Evolutionary conservation across 2,113 vertebrate genomes (phyloP).

Genomic region (Cettia cetti): DNA sequence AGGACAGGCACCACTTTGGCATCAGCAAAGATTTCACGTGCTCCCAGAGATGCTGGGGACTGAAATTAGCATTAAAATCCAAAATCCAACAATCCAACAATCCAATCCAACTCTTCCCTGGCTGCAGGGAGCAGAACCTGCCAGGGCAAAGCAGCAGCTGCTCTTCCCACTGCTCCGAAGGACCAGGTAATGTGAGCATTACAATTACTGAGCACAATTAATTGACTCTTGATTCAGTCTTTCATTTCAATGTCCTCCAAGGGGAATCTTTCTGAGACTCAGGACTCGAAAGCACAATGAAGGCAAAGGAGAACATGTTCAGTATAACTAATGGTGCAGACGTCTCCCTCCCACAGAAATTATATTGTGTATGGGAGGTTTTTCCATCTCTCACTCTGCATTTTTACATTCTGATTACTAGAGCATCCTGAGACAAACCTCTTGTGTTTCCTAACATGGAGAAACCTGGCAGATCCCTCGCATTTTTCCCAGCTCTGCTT

Average conservation of each 20-base stretch:
- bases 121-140: neutral
- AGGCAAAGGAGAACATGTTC: constrained; percentile 14
- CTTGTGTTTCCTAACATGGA: constrained; percentile 4
- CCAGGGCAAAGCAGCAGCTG: neutral
- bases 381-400: constrained; percentile 22
- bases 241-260: constrained; percentile 38
- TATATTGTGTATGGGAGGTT: constrained; percentile 7
- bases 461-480: neutral
- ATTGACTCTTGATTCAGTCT: constrained; percentile 45
- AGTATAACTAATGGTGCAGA: constrained; percentile 24
- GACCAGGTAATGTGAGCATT: neutral
- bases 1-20: neutral
- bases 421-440: constrained; percentile 26
- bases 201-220: constrained; percentile 34
- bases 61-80: neutral
- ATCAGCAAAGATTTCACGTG: fast-evolving
- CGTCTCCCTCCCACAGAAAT: constrained; percentile 39
- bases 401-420: constrained; percentile 50
- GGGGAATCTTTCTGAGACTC: constrained; percentile 27
- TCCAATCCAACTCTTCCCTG: neutral
- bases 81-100: neutral
- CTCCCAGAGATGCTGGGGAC: neutral
- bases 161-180: neutral
- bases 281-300: constrained; percentile 20
- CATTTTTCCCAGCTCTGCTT: neutral